Evolutionary conservation across 1,140 invertebrate genomes (phyloP), one percentile per base, ranked within the genome.

Genomic region (Fopius arisanus): DNA sequence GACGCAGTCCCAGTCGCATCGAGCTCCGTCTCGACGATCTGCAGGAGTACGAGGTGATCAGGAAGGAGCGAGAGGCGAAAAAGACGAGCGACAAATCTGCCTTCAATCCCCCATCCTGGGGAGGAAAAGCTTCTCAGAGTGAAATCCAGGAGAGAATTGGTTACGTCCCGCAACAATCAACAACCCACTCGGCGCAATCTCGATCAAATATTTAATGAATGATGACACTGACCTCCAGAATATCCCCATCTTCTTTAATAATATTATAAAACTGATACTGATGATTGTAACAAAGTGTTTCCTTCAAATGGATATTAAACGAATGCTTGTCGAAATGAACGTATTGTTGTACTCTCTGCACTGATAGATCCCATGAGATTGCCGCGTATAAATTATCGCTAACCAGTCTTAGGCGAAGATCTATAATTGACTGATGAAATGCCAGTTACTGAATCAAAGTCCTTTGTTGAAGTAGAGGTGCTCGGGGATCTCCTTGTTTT

Each of bases 401-500:
- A 73, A 54, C 26, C 71, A 73, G 66, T 73, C 72, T 73, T 66
- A 40, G 37, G 54, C 21, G 26, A 33, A 37, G 41, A 67, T 62
- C 14, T 40, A 23, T 69, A 54, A 67, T 33, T 48, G 14, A 67
- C 31, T 59, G 54, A 26, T 23, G 43, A 3, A 59, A 26, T 59
- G 26, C 28, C 14, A 14, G 10, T 37, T 33, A 0, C 7, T 51
- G 23, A 73, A 77, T 91, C 94, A 96, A 78, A 95, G 86, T 37
- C 94, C 94, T 87, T 95, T 95, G 84, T 95, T 96, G 82, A 94
- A 95, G 83, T 93, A 95, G 0, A 95, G 90, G 73, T 91, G 89
- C 75, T 90, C 82, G 0, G 94, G 94, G 40, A 94, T 86, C 72
- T 92, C 89, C 1, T 89, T 89, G 7, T 31, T 78, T 65, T 86